Evolutionary conservation across 2,113 vertebrate species (phyloP), one percentile per base, ranked within the genome.

Genomic region (Coregonus clupeaformis): DNA sequence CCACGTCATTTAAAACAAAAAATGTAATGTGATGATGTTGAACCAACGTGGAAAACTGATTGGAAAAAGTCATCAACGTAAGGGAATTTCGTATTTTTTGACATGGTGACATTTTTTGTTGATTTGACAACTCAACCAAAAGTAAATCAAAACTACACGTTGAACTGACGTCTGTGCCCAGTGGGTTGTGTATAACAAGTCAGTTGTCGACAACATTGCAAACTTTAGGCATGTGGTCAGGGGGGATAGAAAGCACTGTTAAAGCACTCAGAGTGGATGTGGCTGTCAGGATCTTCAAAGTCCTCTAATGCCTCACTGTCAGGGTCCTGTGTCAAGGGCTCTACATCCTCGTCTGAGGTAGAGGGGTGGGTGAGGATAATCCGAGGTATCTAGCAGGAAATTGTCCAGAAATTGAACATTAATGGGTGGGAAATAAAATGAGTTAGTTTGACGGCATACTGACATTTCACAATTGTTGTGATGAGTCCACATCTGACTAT

Each of bases 331-430:
- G 89, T 89, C 79, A 91, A 73, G 69, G 91, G 90, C 75, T 95
- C 92, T 0, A 84, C 84, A 14, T 96, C 94, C 73, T 97, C 94
- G 77, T 95, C 93, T 0, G 94, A 97, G 87, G 94, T 95, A 0
- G 92, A 95, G 62, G 95, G 94, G 79, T 90, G 90, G 1, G 93
- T 96, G 80, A 97, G 91, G 86, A 96, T 92, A 85, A 97, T 94
- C 75, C 87, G 83, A 65, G 95, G 94, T 83, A 95, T 94, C 95
- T 96, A 89, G 69, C 80, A 74, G 49, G 81, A 74, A 72, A 83
- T 72, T 77, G 69, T 20, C 65, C 79, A 24, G 64, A 18, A 69
- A 36, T 72, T 24, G 66, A 79, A 60, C 24, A 14, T 36, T 13
- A 77, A 68, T 71, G 45, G 57, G 55, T 13, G 64, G 68, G 25